phyloP scores from a whole-genome alignment of 2,888 invertebrate genomes.

The Rhingia rostrata region DNA sequence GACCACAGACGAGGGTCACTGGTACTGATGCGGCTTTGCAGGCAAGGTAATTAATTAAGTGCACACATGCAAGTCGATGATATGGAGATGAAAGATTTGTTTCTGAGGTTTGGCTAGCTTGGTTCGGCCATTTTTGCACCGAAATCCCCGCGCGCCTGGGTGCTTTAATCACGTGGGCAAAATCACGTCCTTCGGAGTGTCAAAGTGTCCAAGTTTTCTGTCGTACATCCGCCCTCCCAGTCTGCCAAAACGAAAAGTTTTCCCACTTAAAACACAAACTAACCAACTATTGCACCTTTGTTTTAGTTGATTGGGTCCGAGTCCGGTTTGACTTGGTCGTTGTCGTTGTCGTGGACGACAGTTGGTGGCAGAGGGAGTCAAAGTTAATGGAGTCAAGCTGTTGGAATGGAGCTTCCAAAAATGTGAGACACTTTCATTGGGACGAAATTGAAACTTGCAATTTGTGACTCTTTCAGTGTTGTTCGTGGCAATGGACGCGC shows the following conservation, averaged over 20 bases:
- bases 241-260: slow-evolving; percentile 45
- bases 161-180: background rate
- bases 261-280: slow-evolving; percentile 39
- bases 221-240: background rate
- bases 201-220: slow-evolving; percentile 50
- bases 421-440: slow-evolving; percentile 42
- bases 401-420: background rate
- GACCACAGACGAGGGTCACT: slow-evolving; percentile 16
- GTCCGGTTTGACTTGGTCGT: slow-evolving; percentile 27
- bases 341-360: slow-evolving; percentile 6
- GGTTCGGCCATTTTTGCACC: too few relatives aligned
- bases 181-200: slow-evolving; percentile 13
- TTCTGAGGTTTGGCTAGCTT: slow-evolving; percentile 30
- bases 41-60: slow-evolving; percentile 62
- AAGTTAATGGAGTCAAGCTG: slow-evolving; percentile 44
- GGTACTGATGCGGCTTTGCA: slow-evolving; percentile 40
- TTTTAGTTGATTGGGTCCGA: slow-evolving; percentile 48
- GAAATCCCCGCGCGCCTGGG: background rate
- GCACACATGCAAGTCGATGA: slow-evolving; percentile 61
- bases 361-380: slow-evolving; percentile 8
- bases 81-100: slow-evolving; percentile 55
- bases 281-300: slow-evolving; percentile 51
- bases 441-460: slow-evolving; percentile 48
- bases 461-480: slow-evolving; percentile 39
- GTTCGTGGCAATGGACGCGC: slow-evolving; percentile 30